Conservation (phyloP, 2,113 vertebrate species). For the Fregetta grallaria region DNA sequence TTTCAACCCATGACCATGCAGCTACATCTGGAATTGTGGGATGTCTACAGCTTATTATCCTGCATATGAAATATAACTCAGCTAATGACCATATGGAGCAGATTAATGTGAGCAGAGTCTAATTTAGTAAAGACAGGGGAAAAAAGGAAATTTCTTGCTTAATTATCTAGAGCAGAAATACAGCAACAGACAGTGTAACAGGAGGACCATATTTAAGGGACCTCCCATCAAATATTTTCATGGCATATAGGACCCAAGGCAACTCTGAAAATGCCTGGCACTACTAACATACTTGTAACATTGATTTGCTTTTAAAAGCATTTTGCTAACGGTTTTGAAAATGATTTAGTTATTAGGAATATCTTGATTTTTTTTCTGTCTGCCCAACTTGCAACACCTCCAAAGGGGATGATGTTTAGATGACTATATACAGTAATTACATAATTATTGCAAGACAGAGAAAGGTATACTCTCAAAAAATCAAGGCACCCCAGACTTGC, state of each 20-base stretch:
- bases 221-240: not conserved
- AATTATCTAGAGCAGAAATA: slow-evolving; percentile 36
- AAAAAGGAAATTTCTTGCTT: slow-evolving; percentile 27
- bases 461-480: not conserved
- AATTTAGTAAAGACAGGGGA: not conserved
- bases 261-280: not conserved
- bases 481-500: not conserved
- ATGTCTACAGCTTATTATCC: slow-evolving; percentile 40
- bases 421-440: not conserved
- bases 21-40: slow-evolving; percentile 32
- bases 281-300: fast-evolving
- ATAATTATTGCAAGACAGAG: not conserved
- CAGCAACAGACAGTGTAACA: not conserved
- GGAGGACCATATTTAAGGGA: not conserved
- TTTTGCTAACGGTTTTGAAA: not conserved
- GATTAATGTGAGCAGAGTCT: slow-evolving; percentile 29
- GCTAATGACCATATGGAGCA: slow-evolving; percentile 59
- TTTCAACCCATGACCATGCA: not conserved
- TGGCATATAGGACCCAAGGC: not conserved
- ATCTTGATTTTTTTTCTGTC: not conserved
- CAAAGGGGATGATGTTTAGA: not conserved
- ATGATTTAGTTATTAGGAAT: not conserved
- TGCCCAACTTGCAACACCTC: not conserved
- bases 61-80: slow-evolving; percentile 30
- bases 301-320: not conserved